Conservation (phyloP, 37 sponge, comb jelly and placozoan species). For the Haliclona indistincta region DNA sequence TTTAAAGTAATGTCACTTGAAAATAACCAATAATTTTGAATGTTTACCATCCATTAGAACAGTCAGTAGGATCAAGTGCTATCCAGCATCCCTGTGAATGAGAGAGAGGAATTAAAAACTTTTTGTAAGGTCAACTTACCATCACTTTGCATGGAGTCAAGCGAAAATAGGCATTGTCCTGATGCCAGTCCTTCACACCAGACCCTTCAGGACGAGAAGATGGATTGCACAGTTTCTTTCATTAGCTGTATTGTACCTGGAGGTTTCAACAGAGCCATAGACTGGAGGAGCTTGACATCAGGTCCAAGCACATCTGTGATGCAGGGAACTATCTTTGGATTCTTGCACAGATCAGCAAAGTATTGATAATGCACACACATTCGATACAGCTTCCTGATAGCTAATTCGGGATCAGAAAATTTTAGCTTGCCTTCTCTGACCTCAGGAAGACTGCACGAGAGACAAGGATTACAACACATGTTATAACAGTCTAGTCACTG, state of each 20-base stretch:
- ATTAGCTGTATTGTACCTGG: slow-evolving; percentile 17
- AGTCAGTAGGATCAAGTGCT: slow-evolving; percentile 46
- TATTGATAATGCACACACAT: slow-evolving; percentile 11
- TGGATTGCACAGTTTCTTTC: background rate
- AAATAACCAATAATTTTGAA: background rate
- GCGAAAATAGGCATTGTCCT: slow-evolving; percentile 71
- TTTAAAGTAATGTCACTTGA: background rate
- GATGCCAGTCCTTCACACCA: slow-evolving; percentile 63
- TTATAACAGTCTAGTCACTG: background rate
- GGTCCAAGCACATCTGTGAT: slow-evolving; percentile 4
- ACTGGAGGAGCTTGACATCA: slow-evolving; percentile 31
- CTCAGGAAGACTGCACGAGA: background rate
- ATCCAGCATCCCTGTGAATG: slow-evolving; percentile 60
- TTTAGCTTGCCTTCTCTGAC: slow-evolving; percentile 12
- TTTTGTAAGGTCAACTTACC: slow-evolving; percentile 22
- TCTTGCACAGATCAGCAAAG: slow-evolving; percentile 4
- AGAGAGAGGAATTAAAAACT: background rate
- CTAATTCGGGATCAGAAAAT: background rate
- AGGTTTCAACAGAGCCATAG: slow-evolving; percentile 38
- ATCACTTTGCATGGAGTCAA: slow-evolving; percentile 52
- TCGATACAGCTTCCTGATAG: slow-evolving; percentile 23
- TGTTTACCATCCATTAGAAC: slow-evolving; percentile 61
- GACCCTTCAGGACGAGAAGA: slow-evolving; percentile 14
- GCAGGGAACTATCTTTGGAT: slow-evolving; percentile 9
- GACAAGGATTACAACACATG: no score